Conservation (phyloP, 2,113 vertebrate genomes). For the Myodes glareolus region DNA sequence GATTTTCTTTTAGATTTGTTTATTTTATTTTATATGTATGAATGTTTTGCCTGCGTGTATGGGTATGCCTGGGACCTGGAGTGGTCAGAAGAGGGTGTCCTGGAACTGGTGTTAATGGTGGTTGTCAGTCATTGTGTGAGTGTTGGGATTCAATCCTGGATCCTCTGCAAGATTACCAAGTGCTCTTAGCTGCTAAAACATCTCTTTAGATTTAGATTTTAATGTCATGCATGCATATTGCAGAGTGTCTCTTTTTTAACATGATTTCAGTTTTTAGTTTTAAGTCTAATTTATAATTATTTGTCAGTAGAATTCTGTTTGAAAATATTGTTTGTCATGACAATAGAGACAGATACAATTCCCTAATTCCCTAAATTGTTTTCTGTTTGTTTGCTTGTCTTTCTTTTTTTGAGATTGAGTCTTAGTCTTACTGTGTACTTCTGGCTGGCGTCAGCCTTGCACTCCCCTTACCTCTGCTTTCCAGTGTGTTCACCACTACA, state of each 20-base stretch:
- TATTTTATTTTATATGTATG: not conserved
- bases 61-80: not conserved
- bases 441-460: not conserved
- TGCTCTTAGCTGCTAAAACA: not conserved
- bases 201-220: not conserved
- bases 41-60: not conserved
- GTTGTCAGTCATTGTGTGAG: not conserved
- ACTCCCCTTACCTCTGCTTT: not conserved
- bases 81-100: not conserved
- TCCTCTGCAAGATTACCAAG: not conserved
- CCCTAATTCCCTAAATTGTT: not conserved
- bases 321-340: constrained; percentile 46
- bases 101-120: not conserved
- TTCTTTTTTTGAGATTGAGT: not conserved
- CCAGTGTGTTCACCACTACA: not conserved
- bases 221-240: not conserved
- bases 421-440: not conserved
- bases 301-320: constrained; percentile 29
- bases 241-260: not conserved
- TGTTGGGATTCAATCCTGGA: not conserved
- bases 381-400: not conserved
- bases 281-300: constrained; percentile 9
- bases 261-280: constrained; percentile 42
- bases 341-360: not conserved
- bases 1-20: not conserved